Base-by-base conservation (phyloP, 1,140 invertebrate genomes). In the Phortica variegata region DNA sequence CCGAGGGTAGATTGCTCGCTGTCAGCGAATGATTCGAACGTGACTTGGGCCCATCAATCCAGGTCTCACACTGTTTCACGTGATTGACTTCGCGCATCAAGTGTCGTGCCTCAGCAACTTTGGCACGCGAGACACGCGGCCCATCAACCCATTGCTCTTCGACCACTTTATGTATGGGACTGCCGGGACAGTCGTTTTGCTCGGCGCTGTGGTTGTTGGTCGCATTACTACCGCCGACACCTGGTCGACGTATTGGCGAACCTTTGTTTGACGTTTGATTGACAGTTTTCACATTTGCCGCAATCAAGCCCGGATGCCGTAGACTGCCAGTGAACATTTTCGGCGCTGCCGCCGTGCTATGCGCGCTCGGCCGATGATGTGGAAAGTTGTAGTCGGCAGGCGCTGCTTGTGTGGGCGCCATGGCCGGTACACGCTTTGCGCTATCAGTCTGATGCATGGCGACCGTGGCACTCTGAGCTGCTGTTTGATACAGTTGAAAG, bases 61-160 rank as follows among this genome's bases (percentile, higher is more conserved):
- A 97, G 1, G 90, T 94, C 78, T 95, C 93, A 40, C 84, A 79
- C 68, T 89, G 88, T 65, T 89, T 87, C 3, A 81, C 77, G 68
- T 90, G 84, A 52, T 79, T 82, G 12, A 85, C 79, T 79, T 90
- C 85, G 73, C 90, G 88, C 60, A 89, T 82, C 58, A 91, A 81
- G 61, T 89, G 87, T 37, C 88, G 77, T 0, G 86, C 88, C 76
- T 90, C 89, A 0, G 86, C 88, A n/a, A 91, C 84, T 70, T 86
- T 87, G 7, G 85, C 88, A 60, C 89, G 89, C 0, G 88, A 87
- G 56, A 93, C 89, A 62, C 90, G 83, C 0, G 94, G 94, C 2
- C 94, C 94, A 78, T 97, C 94, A 43, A 97, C 91, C 94, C 94
- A 97, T 65, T 94, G 90, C 68, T 97, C 93, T 59, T 95, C 91